These are phyloP conservation scores for Zosterops pallidus DNA, from an alignment of 2,113 vertebrate species.

Conservation along the genomic window DNA sequence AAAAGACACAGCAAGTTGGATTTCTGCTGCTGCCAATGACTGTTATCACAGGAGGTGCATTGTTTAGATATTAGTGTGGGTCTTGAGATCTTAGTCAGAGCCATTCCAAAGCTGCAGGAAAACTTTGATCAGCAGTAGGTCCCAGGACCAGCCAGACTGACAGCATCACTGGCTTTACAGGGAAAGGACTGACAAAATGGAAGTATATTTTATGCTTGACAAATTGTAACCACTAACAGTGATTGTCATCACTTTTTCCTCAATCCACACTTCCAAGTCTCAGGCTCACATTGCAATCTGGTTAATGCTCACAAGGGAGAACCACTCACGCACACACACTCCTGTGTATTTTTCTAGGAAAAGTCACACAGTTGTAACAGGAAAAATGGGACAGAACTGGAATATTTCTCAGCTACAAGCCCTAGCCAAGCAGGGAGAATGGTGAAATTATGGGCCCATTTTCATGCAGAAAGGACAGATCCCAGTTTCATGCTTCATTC, in stretches of 20 bases:
- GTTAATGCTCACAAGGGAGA: background rate
- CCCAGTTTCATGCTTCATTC: background rate
- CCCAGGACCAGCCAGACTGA: background rate
- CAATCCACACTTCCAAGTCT: background rate
- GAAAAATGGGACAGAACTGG: background rate
- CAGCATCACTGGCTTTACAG: background rate
- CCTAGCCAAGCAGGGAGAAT: background rate
- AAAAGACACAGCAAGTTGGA: background rate
- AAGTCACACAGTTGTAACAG: background rate
- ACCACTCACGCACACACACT: fast-evolving
- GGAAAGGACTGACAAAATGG: background rate
- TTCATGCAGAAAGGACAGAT: background rate
- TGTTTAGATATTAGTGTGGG: background rate
- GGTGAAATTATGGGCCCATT: background rate
- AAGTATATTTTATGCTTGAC: background rate
- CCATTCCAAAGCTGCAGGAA: background rate
- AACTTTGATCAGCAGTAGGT: background rate
- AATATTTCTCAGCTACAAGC: background rate
- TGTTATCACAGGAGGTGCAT: background rate
- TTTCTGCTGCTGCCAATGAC: background rate
- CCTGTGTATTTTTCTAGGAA: background rate
- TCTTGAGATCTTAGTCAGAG: background rate
- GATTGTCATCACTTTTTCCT: background rate
- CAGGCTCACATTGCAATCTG: background rate
- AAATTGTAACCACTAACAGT: background rate